Base-by-base conservation (phyloP, 2,113 vertebrate species). In the Actenoides lindsayi region DNA sequence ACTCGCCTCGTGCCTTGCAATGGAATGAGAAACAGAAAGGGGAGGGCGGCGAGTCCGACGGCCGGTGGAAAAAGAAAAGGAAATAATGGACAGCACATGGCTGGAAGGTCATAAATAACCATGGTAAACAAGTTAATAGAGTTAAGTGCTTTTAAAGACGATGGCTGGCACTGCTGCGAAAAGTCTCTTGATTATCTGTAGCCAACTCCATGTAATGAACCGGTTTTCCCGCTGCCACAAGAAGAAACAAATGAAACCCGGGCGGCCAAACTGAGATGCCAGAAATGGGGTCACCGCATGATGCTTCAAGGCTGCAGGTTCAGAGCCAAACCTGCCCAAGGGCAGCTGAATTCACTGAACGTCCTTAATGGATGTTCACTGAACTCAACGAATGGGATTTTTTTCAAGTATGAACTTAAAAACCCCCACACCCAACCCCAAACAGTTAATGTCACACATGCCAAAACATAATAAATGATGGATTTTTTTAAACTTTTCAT, bases 21-120 rank as follows among this genome's bases (percentile, higher is more conserved):
- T 30, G 73, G 86, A 92, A 94, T 46, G 71, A 87, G 67, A 59
- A 88, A 93, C 54, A 50, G 33, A 53, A 53, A 21, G 54, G 44
- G 75, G 41, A 96, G 62, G 46, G 68, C 77, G 84, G 68, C 2
- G 8, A 83, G 54, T 14, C 65, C 63, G 73, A 42, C 0, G 8
- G 63, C 57, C 23, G 31, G 65, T 17, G 28, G 14, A 19, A 51
- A 83, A 89, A 31, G 16, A 56, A 89, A 93, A 92, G 56, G 62
- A 92, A 91, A 53, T 20, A 39, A 81, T 19, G 62, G 86, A 19
- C 68, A 93, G 87, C 84, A 54, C 37, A 4, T 14, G 54, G 91
- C 91, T 90, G 62, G 31, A 82, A 92, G 63, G 80, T 75, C 95
- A 93, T 64, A 90, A 93, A 91, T 86, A 94, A 93, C 64, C 62